Percentiles rank a stretch among this genome's conserved stretches.
Evolutionary conservation across 2,113 vertebrate species (phyloP).

Genomic region (Crypturellus undulatus): DNA sequence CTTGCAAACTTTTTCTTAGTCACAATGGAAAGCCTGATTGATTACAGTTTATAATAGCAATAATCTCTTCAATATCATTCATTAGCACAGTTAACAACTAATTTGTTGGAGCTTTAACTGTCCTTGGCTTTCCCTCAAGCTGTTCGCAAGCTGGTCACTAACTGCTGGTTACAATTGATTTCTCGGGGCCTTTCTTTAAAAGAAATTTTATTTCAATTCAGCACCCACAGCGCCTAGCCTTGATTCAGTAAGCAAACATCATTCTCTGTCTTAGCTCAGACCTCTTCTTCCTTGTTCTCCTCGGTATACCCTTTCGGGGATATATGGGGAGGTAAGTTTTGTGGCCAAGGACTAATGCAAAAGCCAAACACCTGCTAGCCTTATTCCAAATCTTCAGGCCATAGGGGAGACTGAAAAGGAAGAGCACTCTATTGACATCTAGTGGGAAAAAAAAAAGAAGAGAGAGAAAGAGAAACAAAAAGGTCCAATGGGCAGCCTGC

Average conservation of each 20-base stretch:
- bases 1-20: slow-evolving; percentile 60
- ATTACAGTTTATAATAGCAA: slow-evolving; percentile 77
- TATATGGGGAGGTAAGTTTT: background rate
- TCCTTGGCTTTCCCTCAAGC: slow-evolving; percentile 78
- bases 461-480: background rate
- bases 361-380: background rate
- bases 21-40: slow-evolving; percentile 67
- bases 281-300: background rate
- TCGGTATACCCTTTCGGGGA: background rate
- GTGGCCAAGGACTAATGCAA: background rate
- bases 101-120: slow-evolving; percentile 78
- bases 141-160: slow-evolving; percentile 78
- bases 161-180: slow-evolving; percentile 77
- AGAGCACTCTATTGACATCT: slow-evolving; percentile 31
- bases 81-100: slow-evolving; percentile 81
- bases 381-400: background rate
- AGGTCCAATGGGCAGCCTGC: background rate
- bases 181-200: slow-evolving; percentile 69
- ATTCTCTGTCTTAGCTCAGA: slow-evolving; percentile 37
- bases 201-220: slow-evolving; percentile 78
- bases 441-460: background rate
- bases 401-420: background rate
- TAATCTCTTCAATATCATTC: slow-evolving; percentile 77
- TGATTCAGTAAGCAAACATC: slow-evolving; percentile 70
- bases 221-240: slow-evolving; percentile 69